phyloP scores from a whole-genome alignment of 1,140 invertebrate species.

The Amphibalanus amphitrite region DNA sequence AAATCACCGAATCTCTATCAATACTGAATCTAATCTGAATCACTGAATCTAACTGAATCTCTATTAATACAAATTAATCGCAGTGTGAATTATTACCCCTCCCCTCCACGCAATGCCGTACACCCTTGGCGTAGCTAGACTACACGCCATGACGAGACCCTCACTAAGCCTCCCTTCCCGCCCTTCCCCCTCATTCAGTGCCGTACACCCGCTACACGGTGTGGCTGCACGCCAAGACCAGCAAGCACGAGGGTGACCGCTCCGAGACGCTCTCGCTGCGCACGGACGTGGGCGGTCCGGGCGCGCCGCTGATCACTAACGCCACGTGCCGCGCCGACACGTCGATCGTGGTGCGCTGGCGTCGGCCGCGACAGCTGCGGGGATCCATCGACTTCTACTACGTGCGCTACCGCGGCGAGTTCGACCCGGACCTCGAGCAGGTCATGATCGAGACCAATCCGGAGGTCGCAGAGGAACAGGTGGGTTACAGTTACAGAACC shows the following conservation, averaged over 20 bases:
- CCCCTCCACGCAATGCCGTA: too few species aligned
- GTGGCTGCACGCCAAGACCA: neutral
- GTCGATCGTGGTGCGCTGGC: slow-evolving; percentile 11
- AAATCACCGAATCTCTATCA: too few species aligned
- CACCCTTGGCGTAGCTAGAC: too few species aligned
- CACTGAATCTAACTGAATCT: too few species aligned
- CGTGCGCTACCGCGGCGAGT: slow-evolving; percentile 7
- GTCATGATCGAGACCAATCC: neutral
- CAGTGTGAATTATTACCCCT: too few species aligned
- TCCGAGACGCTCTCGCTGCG: slow-evolving; percentile 7
- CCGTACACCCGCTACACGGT: slow-evolving; percentile 43
- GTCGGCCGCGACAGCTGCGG: slow-evolving; percentile 5
- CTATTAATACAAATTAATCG: too few species aligned
- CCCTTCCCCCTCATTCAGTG: too few species aligned
- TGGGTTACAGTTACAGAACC: too few species aligned
- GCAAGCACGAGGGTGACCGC: neutral
- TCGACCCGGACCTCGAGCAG: slow-evolving; percentile 5
- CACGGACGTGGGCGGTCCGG: slow-evolving; percentile 13
- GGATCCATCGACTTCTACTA: slow-evolving; percentile 10
- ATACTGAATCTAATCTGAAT: too few species aligned
- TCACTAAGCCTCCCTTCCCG: too few species aligned
- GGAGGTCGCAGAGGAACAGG: too few species aligned
- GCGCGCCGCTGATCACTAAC: slow-evolving; percentile 10
- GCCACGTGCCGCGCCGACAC: slow-evolving; percentile 11
- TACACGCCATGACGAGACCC: too few species aligned